A percentile compares a stretch with the other conserved stretches of the same genome.
Evolutionary conservation across 2,888 invertebrate species (phyloP).

Genomic region (Didymodactylos carnosus): DNA sequence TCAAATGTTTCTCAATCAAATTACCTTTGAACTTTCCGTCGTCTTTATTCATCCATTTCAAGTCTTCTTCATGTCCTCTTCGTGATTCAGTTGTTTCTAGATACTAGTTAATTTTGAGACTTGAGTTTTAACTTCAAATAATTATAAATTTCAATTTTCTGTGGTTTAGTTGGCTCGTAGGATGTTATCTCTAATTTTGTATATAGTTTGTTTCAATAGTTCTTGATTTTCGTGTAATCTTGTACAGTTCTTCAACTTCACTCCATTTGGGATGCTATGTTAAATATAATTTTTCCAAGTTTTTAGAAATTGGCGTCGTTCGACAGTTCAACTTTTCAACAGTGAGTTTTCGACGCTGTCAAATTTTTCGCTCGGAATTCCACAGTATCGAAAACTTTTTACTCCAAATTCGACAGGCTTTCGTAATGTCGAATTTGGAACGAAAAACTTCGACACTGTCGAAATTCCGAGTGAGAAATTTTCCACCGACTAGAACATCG

Average conservation of each 20-base stretch:
- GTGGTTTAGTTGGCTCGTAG: background rate
- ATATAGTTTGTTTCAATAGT: background rate
- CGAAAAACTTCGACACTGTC: no score
- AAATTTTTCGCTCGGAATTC: no score
- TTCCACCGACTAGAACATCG: no score
- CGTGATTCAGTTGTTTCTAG: background rate
- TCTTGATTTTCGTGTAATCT: background rate
- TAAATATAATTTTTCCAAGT: no score
- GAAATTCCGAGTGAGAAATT: no score
- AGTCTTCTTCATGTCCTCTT: background rate
- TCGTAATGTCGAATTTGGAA: no score
- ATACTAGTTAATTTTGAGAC: background rate
- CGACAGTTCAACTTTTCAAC: no score
- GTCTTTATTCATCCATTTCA: background rate
- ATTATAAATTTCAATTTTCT: background rate
- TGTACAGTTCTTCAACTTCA: background rate
- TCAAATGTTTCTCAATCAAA: background rate
- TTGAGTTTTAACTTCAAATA: background rate
- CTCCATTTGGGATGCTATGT: background rate
- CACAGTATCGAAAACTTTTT: no score
- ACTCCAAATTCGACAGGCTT: no score
- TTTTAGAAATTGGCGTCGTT: no score
- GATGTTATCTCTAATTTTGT: background rate
- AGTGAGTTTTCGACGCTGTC: no score
- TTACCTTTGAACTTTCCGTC: background rate